Conservation (phyloP, 1,140 invertebrate species). For the Eurosta solidaginis region DNA sequence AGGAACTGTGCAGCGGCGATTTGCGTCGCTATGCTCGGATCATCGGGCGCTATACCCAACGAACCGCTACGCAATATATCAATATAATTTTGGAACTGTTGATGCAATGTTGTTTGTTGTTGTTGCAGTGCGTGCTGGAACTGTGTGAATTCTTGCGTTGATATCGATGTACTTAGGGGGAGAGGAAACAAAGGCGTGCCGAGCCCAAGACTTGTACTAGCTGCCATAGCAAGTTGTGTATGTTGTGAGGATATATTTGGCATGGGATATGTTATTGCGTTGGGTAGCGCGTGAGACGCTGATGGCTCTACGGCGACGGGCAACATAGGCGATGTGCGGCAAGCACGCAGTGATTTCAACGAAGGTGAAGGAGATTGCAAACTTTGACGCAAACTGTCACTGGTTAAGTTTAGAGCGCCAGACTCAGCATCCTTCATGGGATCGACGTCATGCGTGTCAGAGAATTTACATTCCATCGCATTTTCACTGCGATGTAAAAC, state of each 20-base stretch:
- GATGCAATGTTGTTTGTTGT: conserved; percentile 51
- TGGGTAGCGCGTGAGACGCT: conserved; percentile 33
- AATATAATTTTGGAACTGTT: conserved; percentile 56
- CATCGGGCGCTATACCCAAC: conserved; percentile 46
- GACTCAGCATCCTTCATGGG: conserved; percentile 44
- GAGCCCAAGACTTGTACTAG: not conserved
- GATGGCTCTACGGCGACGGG: conserved; percentile 23
- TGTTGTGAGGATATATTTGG: conserved; percentile 29
- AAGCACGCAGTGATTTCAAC: conserved; percentile 40
- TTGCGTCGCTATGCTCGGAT: conserved; percentile 48
- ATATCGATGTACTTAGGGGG: conserved; percentile 34
- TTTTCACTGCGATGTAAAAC: not conserved
- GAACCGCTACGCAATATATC: conserved; percentile 51
- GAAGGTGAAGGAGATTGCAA: conserved; percentile 51
- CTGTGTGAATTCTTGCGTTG: conserved; percentile 51
- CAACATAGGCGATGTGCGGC: conserved; percentile 9
- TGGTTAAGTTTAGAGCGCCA: conserved; percentile 53
- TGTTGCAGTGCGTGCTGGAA: conserved; percentile 55
- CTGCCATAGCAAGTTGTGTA: conserved; percentile 24
- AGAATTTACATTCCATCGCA: not conserved
- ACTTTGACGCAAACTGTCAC: conserved; percentile 55
- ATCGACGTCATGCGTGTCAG: conserved; percentile 41
- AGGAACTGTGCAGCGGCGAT: conserved; percentile 55
- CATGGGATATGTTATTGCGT: not conserved
- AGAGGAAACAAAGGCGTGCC: conserved; percentile 33